A percentile compares a stretch with the other conserved stretches of the same genome.
Evolutionary conservation across 2,888 invertebrate species (phyloP).

Genomic region (Punctoribates punctum): DNA sequence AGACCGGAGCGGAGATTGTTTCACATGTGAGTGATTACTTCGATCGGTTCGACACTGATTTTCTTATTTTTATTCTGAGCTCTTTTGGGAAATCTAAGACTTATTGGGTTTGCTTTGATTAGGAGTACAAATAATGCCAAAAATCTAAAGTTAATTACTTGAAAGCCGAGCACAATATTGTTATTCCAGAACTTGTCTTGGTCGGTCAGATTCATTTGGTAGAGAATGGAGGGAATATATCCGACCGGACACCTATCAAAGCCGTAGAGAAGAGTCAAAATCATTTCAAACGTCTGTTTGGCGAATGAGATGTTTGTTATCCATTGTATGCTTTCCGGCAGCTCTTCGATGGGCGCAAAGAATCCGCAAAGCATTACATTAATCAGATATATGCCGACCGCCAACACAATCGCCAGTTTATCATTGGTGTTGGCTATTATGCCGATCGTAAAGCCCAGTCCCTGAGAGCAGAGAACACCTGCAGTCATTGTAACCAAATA

Average conservation of each 20-base stretch:
- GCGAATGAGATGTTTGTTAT: background rate
- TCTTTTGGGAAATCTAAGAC: background rate
- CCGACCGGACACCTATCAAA: slow-evolving; percentile 21
- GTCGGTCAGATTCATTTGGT: background rate
- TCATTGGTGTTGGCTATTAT: slow-evolving; percentile 8
- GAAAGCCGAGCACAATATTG: background rate
- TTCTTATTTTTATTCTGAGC: background rate
- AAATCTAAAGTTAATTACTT: background rate
- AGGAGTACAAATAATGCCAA: background rate
- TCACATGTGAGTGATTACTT: slow-evolving; percentile 1
- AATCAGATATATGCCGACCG: slow-evolving; percentile 8
- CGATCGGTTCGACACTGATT: background rate
- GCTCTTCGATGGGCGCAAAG: slow-evolving; percentile 18
- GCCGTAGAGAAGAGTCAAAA: background rate
- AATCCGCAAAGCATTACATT: slow-evolving; percentile 9
- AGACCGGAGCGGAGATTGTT: background rate
- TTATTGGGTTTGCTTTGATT: slow-evolving; percentile 5
- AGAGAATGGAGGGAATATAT: background rate
- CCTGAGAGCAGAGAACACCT: slow-evolving; percentile 4
- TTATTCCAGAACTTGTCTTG: background rate
- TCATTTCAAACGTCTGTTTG: slow-evolving; percentile 5
- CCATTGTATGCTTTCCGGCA: slow-evolving; percentile 10
- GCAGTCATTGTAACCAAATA: background rate
- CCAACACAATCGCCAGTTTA: background rate
- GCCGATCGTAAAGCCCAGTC: slow-evolving; percentile 17